A percentile compares a stretch with the other conserved stretches of the same genome.
Evolutionary conservation across 2,797 vertebrate genomes (phyloP).

Genomic region (Neosilurus mollespiculum): DNA sequence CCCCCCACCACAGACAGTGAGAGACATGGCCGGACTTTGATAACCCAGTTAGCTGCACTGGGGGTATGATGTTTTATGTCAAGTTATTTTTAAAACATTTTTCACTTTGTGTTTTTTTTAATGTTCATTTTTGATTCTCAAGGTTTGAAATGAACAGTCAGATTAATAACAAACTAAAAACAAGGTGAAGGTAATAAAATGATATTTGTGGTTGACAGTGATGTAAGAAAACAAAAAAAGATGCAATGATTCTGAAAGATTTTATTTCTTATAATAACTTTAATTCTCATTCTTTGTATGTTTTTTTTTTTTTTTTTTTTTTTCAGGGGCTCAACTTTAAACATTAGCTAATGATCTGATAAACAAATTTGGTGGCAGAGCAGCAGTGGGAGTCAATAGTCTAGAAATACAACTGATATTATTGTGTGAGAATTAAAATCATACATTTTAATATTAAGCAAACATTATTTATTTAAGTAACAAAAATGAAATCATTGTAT

Average conservation of each 20-base stretch:
- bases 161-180: neutral
- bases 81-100: neutral
- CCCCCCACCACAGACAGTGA: too few species aligned
- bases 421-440: neutral
- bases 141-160: neutral
- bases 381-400: neutral
- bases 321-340: neutral
- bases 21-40: too few species aligned
- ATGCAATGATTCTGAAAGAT: too few species aligned
- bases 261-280: neutral
- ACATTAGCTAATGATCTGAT: neutral
- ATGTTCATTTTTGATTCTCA: neutral
- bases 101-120: neutral
- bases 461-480: neutral
- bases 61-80: too few species aligned
- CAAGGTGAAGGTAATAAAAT: neutral
- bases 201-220: neutral
- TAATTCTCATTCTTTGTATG: neutral
- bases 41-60: too few species aligned
- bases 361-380: neutral
- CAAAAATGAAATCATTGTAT: neutral
- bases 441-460: neutral
- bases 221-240: neutral
- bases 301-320: too few species aligned
- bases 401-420: neutral